Base-by-base conservation (phyloP, 53 echinoderm and acorn worm species). In the Actinopyga echinites region DNA sequence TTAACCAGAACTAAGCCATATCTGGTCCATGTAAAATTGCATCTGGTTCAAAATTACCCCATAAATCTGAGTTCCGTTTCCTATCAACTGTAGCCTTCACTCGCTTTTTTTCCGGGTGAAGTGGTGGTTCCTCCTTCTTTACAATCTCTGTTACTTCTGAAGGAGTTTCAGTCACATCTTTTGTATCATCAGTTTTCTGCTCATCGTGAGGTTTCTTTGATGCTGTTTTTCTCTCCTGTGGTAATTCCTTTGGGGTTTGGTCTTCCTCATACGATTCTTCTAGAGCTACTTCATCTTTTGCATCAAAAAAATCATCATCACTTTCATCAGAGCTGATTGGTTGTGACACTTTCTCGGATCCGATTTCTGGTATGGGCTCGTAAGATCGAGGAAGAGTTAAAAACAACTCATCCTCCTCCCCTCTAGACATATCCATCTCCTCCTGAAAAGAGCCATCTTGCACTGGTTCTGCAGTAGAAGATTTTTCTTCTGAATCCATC, bases 21-120 rank as follows among this genome's bases (percentile, higher is more conserved):
- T 20, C 6, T 71, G 8, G 15, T 42, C 5, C 38, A 40, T 32
- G 44, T 26, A 71, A 19, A 32, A 71, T 71, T 24, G 34, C 71
- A 71, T 71, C 71, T 1, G 71, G 71, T 44, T 71, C 71, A 71
- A 71, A 71, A 44, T 71, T 71, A 71, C 71, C 71, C 71, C 71
- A 71, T 4, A 71, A 40, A 40, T 71, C 71, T 21, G 71, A 71
- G 28, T 44, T 37, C 11, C 71, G 44, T 71, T 71, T 71, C 25
- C 44, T 44, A 20, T 23, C 24, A 3, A 71, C 4, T 2, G 13
- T 4, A 22, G 24, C 7, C 22, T 34, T 42, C 23, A 22, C 23
- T 23, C 24, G 40, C 8, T 32, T 26, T 12, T 21, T n/a, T 5
- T 69, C 40, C 20, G 21, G 21, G 9, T 21, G 1, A 29, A 20